Evolutionary conservation across 2,888 invertebrate genomes (phyloP).

Genomic region (Nymphalis polychloros): DNA sequence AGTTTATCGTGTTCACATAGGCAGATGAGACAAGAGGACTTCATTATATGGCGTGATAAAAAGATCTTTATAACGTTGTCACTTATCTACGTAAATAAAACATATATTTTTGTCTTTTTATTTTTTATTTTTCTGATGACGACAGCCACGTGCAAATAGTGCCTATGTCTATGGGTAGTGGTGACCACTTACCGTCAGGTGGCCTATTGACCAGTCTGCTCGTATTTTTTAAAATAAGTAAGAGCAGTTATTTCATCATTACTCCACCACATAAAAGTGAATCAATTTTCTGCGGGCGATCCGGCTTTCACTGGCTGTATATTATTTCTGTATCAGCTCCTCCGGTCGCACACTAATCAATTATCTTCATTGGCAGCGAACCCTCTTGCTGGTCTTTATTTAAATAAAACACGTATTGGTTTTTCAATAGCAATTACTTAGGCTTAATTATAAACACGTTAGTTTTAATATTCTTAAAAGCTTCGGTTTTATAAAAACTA

Average conservation of each 20-base stretch:
- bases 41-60: too few species aligned
- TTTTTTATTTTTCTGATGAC: too few species aligned
- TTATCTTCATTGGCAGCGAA: constrained; percentile 6
- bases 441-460: constrained; percentile 1
- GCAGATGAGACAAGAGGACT: too few species aligned
- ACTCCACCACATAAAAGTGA: constrained; percentile 9
- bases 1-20: too few species aligned
- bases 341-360: constrained; percentile 14
- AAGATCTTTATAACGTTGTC: too few species aligned
- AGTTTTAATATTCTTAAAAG: constrained; percentile 10
- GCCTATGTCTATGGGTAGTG: too few species aligned
- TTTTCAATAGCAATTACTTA: constrained; percentile 11
- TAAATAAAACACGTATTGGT: neutral
- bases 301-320: neutral
- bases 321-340: constrained; percentile 9
- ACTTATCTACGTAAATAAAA: too few species aligned
- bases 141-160: too few species aligned
- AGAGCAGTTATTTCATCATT: neutral
- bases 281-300: constrained; percentile 8
- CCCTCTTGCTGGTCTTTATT: neutral
- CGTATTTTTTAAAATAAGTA: too few species aligned
- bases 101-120: too few species aligned
- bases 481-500: constrained; percentile 5
- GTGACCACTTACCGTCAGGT: too few species aligned
- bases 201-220: too few species aligned